Base-by-base conservation (phyloP, 1,140 invertebrate genomes). In the Galleria mellonella region DNA sequence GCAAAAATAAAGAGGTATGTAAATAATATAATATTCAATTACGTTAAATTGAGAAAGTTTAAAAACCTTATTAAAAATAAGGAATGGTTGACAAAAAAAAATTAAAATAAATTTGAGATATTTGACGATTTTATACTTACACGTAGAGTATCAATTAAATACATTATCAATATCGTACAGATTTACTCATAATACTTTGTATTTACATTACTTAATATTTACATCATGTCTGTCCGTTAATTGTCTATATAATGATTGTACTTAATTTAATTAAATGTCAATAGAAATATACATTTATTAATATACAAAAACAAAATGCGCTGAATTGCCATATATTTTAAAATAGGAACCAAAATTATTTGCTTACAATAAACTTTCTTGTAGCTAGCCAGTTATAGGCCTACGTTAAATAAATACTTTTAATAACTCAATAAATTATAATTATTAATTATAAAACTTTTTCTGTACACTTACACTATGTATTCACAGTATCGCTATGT, bases 271-370 rank as follows among this genome's bases (percentile, higher is more conserved):
- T 53, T 61, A 61, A 55, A 52, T 56, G 30, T 37, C 13, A 5
- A 12, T 32, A 47, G 32, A 14, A 32, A 39, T 23, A 23, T 47
- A 39, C 11, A 46, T 32, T 14, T 39, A 79, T 75, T 70, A 73
- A 73, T 73, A 76, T 62, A 74, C 58, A 65, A 61, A 23, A 69
- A 62, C 49, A 58, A 70, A 67, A 62, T 53, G 51, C 48, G 41
- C 53, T 42, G 33, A 63, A 64, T 45, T 41, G 41, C 47, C 51
- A 47, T 66, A 58, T 75, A 78, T 77, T 72, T 82, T 82, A 82
- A 71, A 69, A 78, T 84, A 84, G 81, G 81, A 84, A 84, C 81
- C 77, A 82, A 84, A 83, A 76, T 63, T n/a, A n/a, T n/a, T n/a
- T 62, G 64, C 35, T 17, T 37, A 15, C 35, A 9, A 13, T 8